These are phyloP conservation scores for Ips nitidus DNA, from an alignment of 1,140 invertebrate species.

Conservation along the genomic window DNA sequence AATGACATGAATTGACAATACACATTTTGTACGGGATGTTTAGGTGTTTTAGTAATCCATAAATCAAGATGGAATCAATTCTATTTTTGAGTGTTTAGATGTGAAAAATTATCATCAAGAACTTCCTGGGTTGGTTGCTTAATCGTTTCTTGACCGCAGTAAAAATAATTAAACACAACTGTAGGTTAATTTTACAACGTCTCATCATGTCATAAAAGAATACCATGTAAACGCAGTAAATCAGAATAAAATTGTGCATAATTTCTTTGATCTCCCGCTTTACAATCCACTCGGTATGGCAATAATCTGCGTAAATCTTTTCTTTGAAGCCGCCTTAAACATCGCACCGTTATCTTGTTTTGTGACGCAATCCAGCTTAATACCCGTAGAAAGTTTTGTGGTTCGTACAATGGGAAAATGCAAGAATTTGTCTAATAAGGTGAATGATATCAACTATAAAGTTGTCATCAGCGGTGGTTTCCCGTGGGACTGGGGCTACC, in stretches of 20 bases:
- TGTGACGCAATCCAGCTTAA: not conserved
- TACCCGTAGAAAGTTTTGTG: not conserved
- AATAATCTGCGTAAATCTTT: constrained; percentile 12
- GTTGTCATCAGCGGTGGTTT: constrained; percentile 1
- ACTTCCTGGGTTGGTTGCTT: not conserved
- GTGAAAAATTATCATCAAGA: not conserved
- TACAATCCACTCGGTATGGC: constrained; percentile 1
- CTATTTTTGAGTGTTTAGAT: not conserved
- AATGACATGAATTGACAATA: no score
- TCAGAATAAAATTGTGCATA: constrained; percentile 13
- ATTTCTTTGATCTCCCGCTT: constrained; percentile 15
- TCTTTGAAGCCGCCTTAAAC: constrained; percentile 9
- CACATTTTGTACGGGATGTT: no score
- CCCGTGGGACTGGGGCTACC: constrained; percentile 20
- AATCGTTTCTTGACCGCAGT: not conserved
- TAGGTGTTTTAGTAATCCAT: no score
- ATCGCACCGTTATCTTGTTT: constrained; percentile 7
- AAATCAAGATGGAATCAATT: not conserved
- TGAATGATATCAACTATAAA: not conserved
- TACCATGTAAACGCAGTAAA: constrained; percentile 1
- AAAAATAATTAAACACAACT: not conserved
- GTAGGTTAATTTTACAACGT: not conserved
- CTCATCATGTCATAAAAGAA: not conserved
- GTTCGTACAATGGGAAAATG: not conserved
- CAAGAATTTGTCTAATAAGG: not conserved